A percentile compares a stretch with the other conserved stretches of the same genome.
Evolutionary conservation across 2,113 vertebrate genomes (phyloP).

Genomic region (Pan troglodytes): DNA sequence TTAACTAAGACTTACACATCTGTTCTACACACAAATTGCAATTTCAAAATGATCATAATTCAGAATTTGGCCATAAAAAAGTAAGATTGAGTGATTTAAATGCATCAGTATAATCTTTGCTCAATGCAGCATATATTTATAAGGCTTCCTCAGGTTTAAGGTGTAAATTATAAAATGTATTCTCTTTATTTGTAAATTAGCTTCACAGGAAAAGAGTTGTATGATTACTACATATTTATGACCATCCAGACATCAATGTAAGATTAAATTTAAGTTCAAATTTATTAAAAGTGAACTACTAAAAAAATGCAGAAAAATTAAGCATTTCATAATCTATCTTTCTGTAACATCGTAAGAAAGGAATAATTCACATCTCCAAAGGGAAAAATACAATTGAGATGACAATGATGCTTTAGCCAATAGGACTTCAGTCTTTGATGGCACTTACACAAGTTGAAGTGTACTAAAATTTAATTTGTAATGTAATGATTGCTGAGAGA

Average conservation of each 20-base stretch:
- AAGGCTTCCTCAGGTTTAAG: conserved; percentile 14
- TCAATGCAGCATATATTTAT: conserved; percentile 51
- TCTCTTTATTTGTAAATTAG: conserved; percentile 53
- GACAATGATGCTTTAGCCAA: not conserved
- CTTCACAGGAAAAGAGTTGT: not conserved
- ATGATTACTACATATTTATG: conserved; percentile 25
- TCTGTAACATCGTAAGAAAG: not conserved
- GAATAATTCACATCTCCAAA: not conserved
- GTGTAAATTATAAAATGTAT: conserved; percentile 50
- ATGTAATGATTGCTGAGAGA: conserved; percentile 4
- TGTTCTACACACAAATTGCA: conserved; percentile 57
- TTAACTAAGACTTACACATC: conserved; percentile 58
- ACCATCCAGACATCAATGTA: not conserved
- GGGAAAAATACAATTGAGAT: not conserved
- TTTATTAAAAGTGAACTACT: not conserved
- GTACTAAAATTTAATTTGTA: conserved; percentile 27
- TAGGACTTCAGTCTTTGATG: not conserved
- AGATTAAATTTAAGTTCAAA: conserved; percentile 10
- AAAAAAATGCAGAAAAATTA: not conserved
- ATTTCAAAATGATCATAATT: conserved; percentile 57
- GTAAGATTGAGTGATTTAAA: conserved; percentile 67
- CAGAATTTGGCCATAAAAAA: conserved; percentile 61
- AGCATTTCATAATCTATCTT: not conserved
- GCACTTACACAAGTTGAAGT: not conserved
- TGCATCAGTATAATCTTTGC: conserved; percentile 37